Evolutionary conservation across 2,113 vertebrate genomes (phyloP), one percentile per base, ranked within the genome.

Genomic region (Zingel zingel): DNA sequence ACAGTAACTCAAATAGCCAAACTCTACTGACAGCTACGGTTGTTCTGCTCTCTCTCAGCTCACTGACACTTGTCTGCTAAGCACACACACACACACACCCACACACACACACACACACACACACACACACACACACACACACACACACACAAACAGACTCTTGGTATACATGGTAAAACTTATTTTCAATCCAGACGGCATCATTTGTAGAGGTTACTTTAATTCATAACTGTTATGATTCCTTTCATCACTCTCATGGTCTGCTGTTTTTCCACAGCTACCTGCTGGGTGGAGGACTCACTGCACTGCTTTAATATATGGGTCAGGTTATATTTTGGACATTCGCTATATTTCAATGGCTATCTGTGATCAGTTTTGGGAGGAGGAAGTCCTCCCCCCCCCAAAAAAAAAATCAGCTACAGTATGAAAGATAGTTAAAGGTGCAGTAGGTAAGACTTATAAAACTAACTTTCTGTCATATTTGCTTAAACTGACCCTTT

Each of bases 11-110:
- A 75, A 83, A 86, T 36, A 74, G 68, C 25, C 36, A 27, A 56
- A 86, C 84, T 77, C 63, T 30, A 48, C 61, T 50, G 79, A 73
- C 85, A 71, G 78, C 75, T 61, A 14, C 3, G 39, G 75, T 8
- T 18, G 81, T n/a, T 82, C 93, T 92, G 92, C 63, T 85, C 78
- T 91, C 69, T 16, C 1, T 94, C 91, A 81, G 59, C 48, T 30
- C 30, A 30, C 30, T 30, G 30, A 30, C 30, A 30, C 27, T 27
- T 27, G 27, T 27, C 27, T 27, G 27, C 27, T 27, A 27, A 27
- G 30, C 33, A 33, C 33, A 33, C 30, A 33, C 30, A 33, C 30
- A 33, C 30, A 33, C 30, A 33, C 30, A 33, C 30, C 0, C 30
- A 30, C 33, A 36, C 33, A 36, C 33, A 36, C 33, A 36, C 33